Conservation (phyloP, 2,797 vertebrate species). For the Zenarchopterus dispar region DNA sequence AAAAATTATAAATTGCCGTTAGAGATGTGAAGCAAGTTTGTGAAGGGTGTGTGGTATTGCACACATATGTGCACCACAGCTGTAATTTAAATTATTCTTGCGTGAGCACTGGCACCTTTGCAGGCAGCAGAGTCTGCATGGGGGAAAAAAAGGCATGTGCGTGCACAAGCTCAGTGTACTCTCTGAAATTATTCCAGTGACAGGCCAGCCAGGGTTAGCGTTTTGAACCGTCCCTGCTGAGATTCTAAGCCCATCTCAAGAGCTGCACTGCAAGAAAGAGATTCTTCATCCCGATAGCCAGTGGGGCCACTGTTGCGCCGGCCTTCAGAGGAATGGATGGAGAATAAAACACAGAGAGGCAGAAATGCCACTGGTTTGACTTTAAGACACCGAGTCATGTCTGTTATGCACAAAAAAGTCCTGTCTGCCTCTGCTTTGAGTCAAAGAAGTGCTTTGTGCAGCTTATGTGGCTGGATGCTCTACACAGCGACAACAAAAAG, state of each 20-base stretch:
- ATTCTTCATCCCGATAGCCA: slow-evolving; percentile 63
- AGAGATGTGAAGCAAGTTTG: slow-evolving; percentile 16
- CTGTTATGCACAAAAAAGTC: slow-evolving; percentile 58
- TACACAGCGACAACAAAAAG: slow-evolving; percentile 70
- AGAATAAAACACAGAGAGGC: slow-evolving; percentile 38
- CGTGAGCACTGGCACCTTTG: not conserved
- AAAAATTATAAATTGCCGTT: slow-evolving; percentile 46
- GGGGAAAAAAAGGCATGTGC: not conserved
- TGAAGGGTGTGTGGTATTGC: slow-evolving; percentile 3
- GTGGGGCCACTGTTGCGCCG: slow-evolving; percentile 56
- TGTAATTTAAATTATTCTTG: slow-evolving; percentile 21
- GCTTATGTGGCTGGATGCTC: slow-evolving; percentile 61
- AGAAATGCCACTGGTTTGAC: slow-evolving; percentile 60
- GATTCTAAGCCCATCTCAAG: slow-evolving; percentile 66
- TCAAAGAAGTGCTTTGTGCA: slow-evolving; percentile 67
- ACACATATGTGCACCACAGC: not conserved
- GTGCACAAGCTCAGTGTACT: slow-evolving; percentile 17
- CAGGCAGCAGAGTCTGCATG: not conserved
- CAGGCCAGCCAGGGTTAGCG: slow-evolving; percentile 56
- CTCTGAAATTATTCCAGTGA: slow-evolving; percentile 48
- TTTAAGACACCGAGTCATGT: slow-evolving; percentile 63
- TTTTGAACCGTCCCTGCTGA: slow-evolving; percentile 60
- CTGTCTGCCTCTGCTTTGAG: slow-evolving; percentile 58
- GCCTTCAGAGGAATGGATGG: slow-evolving; percentile 52
- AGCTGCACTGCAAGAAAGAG: slow-evolving; percentile 54